These are phyloP conservation scores for Chiloscyllium plagiosum DNA, from an alignment of 2,113 vertebrate genomes.

Conservation along the genomic window DNA sequence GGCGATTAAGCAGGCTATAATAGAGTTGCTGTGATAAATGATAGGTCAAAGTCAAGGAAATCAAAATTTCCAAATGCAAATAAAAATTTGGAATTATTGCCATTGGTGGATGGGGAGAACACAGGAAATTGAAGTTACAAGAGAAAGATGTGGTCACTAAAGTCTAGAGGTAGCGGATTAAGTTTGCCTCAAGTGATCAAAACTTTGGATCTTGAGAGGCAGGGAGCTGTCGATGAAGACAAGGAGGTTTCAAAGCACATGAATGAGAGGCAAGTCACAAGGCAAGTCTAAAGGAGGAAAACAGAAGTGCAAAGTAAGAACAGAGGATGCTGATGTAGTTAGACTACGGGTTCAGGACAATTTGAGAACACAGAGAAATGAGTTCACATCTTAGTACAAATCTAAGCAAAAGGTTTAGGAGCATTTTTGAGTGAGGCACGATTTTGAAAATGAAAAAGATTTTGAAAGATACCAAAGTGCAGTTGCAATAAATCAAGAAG, in stretches of 20 bases:
- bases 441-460: not conserved
- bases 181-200: not conserved
- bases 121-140: not conserved
- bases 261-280: not conserved
- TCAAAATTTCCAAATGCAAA: not conserved
- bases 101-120: not conserved
- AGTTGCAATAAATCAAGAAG: not conserved
- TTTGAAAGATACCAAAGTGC: not conserved
- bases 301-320: not conserved
- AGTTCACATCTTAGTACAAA: not conserved
- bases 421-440: not conserved
- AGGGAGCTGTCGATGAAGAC: not conserved
- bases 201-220: not conserved
- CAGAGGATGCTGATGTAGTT: not conserved
- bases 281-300: not conserved
- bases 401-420: not conserved
- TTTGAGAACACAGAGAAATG: not conserved
- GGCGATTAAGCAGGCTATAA: not conserved
- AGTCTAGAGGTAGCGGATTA: not conserved
- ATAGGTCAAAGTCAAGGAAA: not conserved
- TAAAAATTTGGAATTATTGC: not conserved
- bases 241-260: not conserved
- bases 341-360: not conserved
- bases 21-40: not conserved
- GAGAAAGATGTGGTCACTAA: not conserved